phyloP scores from a whole-genome alignment of 2,113 vertebrate species.

The Petrocephalus zakoni region DNA sequence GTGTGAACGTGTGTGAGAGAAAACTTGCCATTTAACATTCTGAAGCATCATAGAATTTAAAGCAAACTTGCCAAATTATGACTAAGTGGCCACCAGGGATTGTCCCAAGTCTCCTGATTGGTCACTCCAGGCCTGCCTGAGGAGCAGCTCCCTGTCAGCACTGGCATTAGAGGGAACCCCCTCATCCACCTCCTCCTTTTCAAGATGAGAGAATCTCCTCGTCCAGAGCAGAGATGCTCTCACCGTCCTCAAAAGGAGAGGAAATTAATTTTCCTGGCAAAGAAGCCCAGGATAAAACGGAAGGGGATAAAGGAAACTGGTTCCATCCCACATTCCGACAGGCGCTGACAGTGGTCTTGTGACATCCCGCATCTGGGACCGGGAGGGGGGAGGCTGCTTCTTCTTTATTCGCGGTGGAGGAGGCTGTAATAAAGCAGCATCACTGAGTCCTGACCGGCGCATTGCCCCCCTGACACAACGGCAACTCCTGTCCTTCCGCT shows the following conservation, averaged over 20 bases:
- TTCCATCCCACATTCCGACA: background rate
- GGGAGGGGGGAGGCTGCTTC: background rate
- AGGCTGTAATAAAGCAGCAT: no score
- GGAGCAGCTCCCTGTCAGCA: background rate
- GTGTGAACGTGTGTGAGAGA: no score
- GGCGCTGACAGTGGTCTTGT: background rate
- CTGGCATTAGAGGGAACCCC: background rate
- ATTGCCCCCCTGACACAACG: no score
- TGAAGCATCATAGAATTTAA: no score
- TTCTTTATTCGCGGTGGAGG: background rate
- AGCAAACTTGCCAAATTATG: no score
- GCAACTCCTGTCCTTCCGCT: background rate
- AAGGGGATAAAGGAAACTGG: background rate
- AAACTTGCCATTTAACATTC: no score
- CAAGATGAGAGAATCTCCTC: background rate
- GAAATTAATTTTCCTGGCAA: slow-evolving; percentile 1
- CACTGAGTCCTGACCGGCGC: background rate
- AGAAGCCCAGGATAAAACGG: background rate
- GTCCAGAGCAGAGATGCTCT: background rate
- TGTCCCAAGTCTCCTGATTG: no score
- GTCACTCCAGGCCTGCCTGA: no score
- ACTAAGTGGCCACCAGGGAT: no score
- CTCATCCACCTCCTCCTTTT: background rate
- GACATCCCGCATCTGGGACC: background rate
- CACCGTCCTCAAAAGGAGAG: background rate